Percentiles rank a stretch among this genome's conserved stretches.
Evolutionary conservation across 2,113 vertebrate species (phyloP).

Genomic region (Daubentonia madagascariensis): DNA sequence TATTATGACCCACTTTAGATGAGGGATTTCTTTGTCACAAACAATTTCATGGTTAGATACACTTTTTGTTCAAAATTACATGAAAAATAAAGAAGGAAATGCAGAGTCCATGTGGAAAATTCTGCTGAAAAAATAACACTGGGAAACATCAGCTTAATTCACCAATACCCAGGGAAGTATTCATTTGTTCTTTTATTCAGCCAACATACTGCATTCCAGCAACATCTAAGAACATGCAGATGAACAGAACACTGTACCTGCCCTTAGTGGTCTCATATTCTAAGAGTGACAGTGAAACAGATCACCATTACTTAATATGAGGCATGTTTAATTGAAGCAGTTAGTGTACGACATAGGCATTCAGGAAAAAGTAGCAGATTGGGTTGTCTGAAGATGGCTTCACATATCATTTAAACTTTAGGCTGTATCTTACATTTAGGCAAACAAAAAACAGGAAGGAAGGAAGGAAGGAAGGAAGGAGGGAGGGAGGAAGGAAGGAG

Average conservation of each 20-base stretch:
- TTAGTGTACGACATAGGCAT: accelerated
- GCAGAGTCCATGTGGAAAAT: neutral
- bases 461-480: too few species aligned
- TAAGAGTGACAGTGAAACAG: neutral
- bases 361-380: neutral
- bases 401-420: neutral
- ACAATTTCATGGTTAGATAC: slow-evolving; percentile 67
- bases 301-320: neutral
- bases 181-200: neutral
- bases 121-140: slow-evolving; percentile 41
- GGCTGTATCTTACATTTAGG: neutral
- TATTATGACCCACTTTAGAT: slow-evolving; percentile 22
- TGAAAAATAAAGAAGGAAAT: slow-evolving; percentile 62
- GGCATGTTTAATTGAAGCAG: neutral
- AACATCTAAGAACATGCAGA: too few species aligned
- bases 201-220: neutral
- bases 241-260: accelerated
- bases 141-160: neutral
- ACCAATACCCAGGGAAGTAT: neutral
- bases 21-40: slow-evolving; percentile 34
- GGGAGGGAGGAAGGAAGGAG: neutral
- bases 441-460: neutral
- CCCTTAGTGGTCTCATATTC: neutral
- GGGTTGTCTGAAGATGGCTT: neutral
- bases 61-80: slow-evolving; percentile 66